Percentiles rank a stretch among this genome's conserved stretches.
Evolutionary conservation across 2,888 invertebrate species (phyloP).

Genomic region (Drosophila planitibia): DNA sequence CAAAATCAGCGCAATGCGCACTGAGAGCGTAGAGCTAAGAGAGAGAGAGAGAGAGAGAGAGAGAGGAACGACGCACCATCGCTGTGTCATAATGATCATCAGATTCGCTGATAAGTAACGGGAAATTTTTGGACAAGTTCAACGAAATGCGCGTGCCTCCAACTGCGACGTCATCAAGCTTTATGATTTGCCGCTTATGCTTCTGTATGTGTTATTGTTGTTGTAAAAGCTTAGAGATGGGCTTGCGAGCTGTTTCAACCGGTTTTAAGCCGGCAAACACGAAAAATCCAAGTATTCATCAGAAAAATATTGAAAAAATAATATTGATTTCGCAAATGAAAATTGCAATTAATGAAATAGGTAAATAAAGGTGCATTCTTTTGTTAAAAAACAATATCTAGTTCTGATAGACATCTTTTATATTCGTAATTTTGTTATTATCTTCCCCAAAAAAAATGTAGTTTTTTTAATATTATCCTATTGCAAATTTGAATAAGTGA

Average conservation of each 20-base stretch:
- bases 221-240: not conserved
- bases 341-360: not conserved
- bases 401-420: no score
- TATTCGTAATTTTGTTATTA: no score
- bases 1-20: not conserved
- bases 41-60: not conserved
- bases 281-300: not conserved
- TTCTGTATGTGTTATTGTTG: slow-evolving; percentile 19
- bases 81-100: slow-evolving; percentile 34
- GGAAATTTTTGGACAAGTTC: slow-evolving; percentile 11
- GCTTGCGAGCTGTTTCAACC: not conserved
- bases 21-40: not conserved
- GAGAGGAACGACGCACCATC: slow-evolving; percentile 11
- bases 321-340: not conserved
- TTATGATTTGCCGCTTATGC: slow-evolving; percentile 18
- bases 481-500: not conserved
- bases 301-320: not conserved
- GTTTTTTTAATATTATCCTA: not conserved
- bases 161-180: slow-evolving; percentile 56
- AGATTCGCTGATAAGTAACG: slow-evolving; percentile 34
- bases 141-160: slow-evolving; percentile 59
- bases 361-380: not conserved
- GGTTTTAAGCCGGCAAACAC: not conserved
- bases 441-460: no score
- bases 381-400: not conserved